phyloP scores from a whole-genome alignment of 2,797 vertebrate species.

The Liasis olivaceus region DNA sequence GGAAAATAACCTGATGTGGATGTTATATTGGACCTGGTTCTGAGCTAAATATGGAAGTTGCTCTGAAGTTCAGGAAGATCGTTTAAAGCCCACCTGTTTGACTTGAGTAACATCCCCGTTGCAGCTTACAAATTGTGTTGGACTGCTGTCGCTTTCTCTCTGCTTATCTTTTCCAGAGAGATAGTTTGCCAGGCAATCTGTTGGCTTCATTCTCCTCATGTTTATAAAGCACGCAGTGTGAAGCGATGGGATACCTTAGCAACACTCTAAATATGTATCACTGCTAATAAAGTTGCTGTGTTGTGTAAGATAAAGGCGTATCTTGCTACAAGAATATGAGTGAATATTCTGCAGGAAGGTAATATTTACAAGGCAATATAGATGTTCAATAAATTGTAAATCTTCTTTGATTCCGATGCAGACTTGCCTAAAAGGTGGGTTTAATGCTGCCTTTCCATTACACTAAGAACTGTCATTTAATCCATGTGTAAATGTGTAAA shows the following conservation, averaged over 20 bases:
- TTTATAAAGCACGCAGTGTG: constrained; percentile 52
- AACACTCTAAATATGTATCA: constrained; percentile 26
- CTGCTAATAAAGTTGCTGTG: constrained; percentile 53
- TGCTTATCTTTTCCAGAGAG: constrained; percentile 46
- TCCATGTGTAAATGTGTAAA: background rate
- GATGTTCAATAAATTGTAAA: constrained; percentile 22
- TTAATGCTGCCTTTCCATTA: background rate
- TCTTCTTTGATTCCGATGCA: background rate
- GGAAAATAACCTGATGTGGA: background rate
- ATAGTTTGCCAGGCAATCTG: constrained; percentile 62
- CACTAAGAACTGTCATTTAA: background rate
- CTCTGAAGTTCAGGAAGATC: background rate
- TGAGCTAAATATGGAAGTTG: background rate
- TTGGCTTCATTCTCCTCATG: constrained; percentile 58
- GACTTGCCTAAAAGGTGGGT: background rate
- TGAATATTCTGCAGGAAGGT: constrained; percentile 18
- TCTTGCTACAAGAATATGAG: constrained; percentile 52
- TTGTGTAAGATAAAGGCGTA: constrained; percentile 51
- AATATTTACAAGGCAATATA: constrained; percentile 14
- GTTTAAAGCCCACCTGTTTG: background rate
- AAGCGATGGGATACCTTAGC: constrained; percentile 40
- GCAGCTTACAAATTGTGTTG: background rate
- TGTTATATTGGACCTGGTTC: background rate
- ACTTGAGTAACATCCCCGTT: background rate
- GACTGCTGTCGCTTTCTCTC: background rate